Evolutionary conservation across 1,140 invertebrate genomes (phyloP).

Genomic region (Drosophila subpulchrella): DNA sequence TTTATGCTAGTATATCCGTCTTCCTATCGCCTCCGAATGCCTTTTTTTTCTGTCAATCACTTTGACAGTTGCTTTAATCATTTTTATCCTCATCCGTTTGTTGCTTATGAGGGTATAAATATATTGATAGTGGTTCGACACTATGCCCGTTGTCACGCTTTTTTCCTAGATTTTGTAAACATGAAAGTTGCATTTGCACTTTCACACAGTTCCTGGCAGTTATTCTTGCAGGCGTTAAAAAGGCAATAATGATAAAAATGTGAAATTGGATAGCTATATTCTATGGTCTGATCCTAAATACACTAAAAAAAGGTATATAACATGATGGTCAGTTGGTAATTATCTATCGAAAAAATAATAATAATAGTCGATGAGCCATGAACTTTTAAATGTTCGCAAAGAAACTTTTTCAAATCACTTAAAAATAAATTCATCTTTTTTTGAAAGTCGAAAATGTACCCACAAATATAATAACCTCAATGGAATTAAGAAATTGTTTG

Average conservation of each 20-base stretch:
- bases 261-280: too few relatives aligned
- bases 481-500: too few relatives aligned
- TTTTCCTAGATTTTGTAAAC: conserved; percentile 27
- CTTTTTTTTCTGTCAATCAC: conserved; percentile 63
- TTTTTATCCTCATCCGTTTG: conserved; percentile 18
- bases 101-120: conserved; percentile 3
- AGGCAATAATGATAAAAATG: not conserved
- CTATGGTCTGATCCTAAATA: too few relatives aligned
- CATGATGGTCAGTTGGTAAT: too few relatives aligned
- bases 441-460: too few relatives aligned
- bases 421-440: too few relatives aligned
- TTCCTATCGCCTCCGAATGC: conserved; percentile 22
- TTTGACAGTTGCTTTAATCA: conserved; percentile 70
- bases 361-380: too few relatives aligned
- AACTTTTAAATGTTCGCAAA: too few relatives aligned
- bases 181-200: conserved; percentile 17
- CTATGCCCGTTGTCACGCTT: conserved; percentile 12
- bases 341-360: too few relatives aligned
- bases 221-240: conserved; percentile 20
- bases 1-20: conserved; percentile 63
- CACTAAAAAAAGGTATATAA: too few relatives aligned
- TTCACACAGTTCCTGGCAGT: conserved; percentile 12
- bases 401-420: too few relatives aligned
- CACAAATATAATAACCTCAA: too few relatives aligned
- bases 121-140: conserved; percentile 45